A percentile compares a stretch with the other conserved stretches of the same genome.
These are phyloP conservation scores for Tipula helvola DNA, from an alignment of 2,888 invertebrate species.

Conservation along the genomic window DNA sequence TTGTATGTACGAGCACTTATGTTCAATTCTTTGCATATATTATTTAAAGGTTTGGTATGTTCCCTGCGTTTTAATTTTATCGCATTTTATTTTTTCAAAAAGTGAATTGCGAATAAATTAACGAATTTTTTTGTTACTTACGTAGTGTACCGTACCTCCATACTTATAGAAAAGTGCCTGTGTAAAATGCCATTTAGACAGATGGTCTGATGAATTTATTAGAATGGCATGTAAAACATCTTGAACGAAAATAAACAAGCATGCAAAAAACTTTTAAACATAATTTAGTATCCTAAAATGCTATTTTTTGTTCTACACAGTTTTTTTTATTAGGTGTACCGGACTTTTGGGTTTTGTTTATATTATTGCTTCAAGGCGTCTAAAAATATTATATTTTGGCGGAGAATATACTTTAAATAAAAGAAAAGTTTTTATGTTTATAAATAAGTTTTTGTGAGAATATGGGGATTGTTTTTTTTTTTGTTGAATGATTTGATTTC, in stretches of 20 bases:
- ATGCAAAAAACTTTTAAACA: neutral
- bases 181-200: neutral
- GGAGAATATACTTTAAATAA: too few species aligned
- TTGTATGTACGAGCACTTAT: neutral
- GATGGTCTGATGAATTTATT: neutral
- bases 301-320: too few species aligned
- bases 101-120: neutral
- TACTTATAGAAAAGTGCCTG: neutral
- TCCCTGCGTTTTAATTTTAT: neutral
- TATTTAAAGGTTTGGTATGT: neutral
- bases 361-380: too few species aligned
- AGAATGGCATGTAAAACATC: neutral
- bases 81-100: neutral
- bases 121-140: neutral
- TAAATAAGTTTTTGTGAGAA: too few species aligned
- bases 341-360: too few species aligned
- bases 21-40: neutral
- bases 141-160: neutral
- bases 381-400: too few species aligned
- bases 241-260: neutral
- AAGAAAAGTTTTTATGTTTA: too few species aligned
- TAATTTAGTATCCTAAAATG: neutral
- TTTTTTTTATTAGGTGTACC: too few species aligned
- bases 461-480: too few species aligned
- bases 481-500: too few species aligned